Percentiles rank a stretch among this genome's conserved stretches.
Evolutionary conservation across 2,113 vertebrate species (phyloP).

Genomic region (Tachycineta bicolor): DNA sequence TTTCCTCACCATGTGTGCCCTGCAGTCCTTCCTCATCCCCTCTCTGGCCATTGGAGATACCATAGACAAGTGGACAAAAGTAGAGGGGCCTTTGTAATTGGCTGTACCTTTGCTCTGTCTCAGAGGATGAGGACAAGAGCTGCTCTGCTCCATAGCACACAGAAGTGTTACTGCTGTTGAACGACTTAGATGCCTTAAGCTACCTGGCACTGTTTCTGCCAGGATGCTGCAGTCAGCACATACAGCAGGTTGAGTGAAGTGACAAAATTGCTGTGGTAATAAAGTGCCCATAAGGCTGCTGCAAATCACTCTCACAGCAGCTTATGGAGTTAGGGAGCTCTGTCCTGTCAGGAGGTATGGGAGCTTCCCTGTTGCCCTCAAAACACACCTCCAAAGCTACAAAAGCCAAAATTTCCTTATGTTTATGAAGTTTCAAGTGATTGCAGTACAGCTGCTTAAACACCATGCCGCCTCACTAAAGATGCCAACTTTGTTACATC

Average conservation of each 20-base stretch:
- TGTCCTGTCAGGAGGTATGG: background rate
- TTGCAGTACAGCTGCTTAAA: background rate
- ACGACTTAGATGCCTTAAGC: background rate
- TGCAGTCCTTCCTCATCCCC: background rate
- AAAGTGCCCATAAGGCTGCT: background rate
- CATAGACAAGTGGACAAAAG: background rate
- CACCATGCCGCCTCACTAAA: background rate
- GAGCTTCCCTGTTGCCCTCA: background rate
- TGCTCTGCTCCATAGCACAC: background rate
- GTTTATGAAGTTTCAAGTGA: background rate
- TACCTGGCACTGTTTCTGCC: background rate
- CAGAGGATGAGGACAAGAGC: background rate
- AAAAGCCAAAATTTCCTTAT: background rate
- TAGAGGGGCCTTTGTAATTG: background rate
- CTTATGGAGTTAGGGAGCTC: background rate
- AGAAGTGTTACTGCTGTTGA: background rate
- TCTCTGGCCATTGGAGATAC: background rate
- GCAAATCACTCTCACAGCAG: background rate
- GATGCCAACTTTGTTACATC: background rate
- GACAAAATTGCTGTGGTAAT: background rate
- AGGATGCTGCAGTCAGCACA: background rate
- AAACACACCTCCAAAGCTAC: background rate
- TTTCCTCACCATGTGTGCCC: background rate
- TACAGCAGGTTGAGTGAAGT: background rate
- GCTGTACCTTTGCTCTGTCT: background rate